Base-by-base conservation (phyloP, 2,888 invertebrate species). In the Synergus gifuensis region DNA sequence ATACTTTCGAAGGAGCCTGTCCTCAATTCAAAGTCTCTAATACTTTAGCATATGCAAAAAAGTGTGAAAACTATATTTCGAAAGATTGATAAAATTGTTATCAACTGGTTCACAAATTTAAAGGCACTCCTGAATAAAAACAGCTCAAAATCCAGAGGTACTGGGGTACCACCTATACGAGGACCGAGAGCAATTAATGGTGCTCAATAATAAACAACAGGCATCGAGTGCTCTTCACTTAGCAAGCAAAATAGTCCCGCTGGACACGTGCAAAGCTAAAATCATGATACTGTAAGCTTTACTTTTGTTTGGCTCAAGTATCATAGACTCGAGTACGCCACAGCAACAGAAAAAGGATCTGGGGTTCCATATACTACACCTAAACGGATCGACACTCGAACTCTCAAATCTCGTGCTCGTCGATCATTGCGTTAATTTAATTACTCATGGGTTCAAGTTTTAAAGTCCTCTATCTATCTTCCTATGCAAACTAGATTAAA, bases 251-350 rank as follows among this genome's bases (percentile, higher is more conserved):
- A 87, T 86, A 84, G 84, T 85, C 85, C 78, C 85, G 86, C 80
- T 81, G 81, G 89, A 86, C 92, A 92, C 92, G 92, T 92, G 92
- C 91, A 83, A 88, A 86, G 87, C 89, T 91, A 90, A 91, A 91
- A 91, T 91, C 91, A 91, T 90, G 91, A 92, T 91, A 90, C 89
- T 85, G 87, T 88, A 88, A 86, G 86, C 86, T 85, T 84, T 82
- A 85, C 87, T 88, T 88, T 91, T 90, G 89, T 89, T 88, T 82
- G 80, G 80, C 83, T 83, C 76, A 79, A 88, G 87, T 84, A 85
- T 86, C 86, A 79, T 85, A 81, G 81, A 83, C 79, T 86, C 83
- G 83, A 86, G 86, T 85, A 76, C 79, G 77, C 54, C 79, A 73
- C 76, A 78, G 81, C 82, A 78, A 79, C 82, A 78, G 54, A 14